phyloP scores from a whole-genome alignment of 1,140 invertebrate species.

The Amyelois transitella region DNA sequence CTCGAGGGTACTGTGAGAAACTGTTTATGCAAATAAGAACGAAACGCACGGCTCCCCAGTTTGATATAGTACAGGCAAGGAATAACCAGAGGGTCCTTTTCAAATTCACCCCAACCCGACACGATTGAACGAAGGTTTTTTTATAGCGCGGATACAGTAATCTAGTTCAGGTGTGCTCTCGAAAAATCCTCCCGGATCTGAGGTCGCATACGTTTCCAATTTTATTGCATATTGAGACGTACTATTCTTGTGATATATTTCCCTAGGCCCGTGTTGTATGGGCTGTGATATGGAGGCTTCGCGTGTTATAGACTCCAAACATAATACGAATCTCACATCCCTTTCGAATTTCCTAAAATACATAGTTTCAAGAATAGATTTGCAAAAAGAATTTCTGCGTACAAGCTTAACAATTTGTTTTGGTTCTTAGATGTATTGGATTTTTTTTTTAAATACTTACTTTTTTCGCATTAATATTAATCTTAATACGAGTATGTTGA shows the following conservation, averaged over 20 bases:
- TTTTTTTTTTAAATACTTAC: no score
- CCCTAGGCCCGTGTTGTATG: constrained; percentile 29
- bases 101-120: constrained; percentile 34
- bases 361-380: background rate
- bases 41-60: constrained; percentile 36
- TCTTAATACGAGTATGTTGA: no score
- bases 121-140: constrained; percentile 49
- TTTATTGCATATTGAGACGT: constrained; percentile 71
- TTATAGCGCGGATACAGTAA: constrained; percentile 63
- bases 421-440: no score
- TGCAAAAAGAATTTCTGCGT: background rate
- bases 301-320: constrained; percentile 17
- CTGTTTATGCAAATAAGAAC: constrained; percentile 56
- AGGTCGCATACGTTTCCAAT: constrained; percentile 60
- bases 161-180: constrained; percentile 58
- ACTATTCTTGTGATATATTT: constrained; percentile 61
- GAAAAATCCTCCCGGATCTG: constrained; percentile 53
- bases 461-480: no score
- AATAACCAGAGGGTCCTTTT: constrained; percentile 48
- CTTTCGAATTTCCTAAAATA: background rate
- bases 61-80: constrained; percentile 37
- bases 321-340: background rate
- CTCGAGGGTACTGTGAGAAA: constrained; percentile 22
- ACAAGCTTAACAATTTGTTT: no score
- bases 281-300: constrained; percentile 27